Percentiles rank a stretch among this genome's conserved stretches.
Conservation (phyloP, 2,888 invertebrate genomes). For the Globia sparganii region DNA sequence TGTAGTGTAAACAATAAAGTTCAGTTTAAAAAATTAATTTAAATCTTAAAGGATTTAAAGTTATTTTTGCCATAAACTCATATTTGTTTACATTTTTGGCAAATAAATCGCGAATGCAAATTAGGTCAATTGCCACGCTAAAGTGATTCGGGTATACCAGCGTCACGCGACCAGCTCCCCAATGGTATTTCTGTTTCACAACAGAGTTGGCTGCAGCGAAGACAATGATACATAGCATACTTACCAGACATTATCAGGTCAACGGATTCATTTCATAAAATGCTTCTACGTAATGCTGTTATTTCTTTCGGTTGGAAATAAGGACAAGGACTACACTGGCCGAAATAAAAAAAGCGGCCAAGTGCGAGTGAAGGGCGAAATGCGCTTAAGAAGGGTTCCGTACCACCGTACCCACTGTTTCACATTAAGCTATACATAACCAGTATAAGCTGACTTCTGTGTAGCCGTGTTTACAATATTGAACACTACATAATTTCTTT, state of each 20-base stretch:
- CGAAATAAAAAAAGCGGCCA: neutral
- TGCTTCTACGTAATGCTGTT: neutral
- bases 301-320: conserved; percentile 1
- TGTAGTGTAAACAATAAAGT: too few relatives aligned
- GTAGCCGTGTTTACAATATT: too few relatives aligned
- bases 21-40: too few relatives aligned
- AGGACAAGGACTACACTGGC: neutral
- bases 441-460: too few relatives aligned
- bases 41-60: too few relatives aligned
- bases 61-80: too few relatives aligned
- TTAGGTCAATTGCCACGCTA: neutral
- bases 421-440: too few relatives aligned
- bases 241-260: conserved; percentile 26
- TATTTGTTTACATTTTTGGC: too few relatives aligned
- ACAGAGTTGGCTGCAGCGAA: conserved; percentile 29
- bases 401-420: neutral
- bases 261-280: conserved; percentile 9
- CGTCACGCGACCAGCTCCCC: conserved; percentile 31
- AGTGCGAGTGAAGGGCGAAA: neutral
- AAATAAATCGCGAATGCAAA: too few relatives aligned
- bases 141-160: neutral
- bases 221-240: conserved; percentile 16
- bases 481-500: neutral
- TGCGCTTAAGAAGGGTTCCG: neutral
- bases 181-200: conserved; percentile 48